A percentile compares a stretch with the other conserved stretches of the same genome.
Evolutionary conservation across 2,888 invertebrate genomes (phyloP).

Genomic region (Rambutsinella grinnellia): DNA sequence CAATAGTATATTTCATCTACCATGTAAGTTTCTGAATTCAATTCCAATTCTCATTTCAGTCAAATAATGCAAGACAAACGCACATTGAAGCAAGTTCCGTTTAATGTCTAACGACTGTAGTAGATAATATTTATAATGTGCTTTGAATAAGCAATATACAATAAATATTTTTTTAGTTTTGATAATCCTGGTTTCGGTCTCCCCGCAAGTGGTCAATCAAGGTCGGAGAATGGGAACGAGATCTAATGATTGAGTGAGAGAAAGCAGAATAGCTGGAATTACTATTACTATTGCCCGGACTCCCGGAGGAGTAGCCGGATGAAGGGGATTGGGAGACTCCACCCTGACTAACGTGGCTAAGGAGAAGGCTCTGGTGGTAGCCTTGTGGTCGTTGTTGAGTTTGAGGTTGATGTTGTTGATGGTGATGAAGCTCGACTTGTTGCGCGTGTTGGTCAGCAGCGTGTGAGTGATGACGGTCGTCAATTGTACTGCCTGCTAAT

Average conservation of each 20-base stretch:
- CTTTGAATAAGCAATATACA: too few species aligned
- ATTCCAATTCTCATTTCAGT: too few species aligned
- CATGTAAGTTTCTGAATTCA: too few species aligned
- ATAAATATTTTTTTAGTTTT: constrained; percentile 20
- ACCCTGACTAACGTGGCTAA: constrained; percentile 37
- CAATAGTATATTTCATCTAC: too few species aligned
- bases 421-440: constrained; percentile 44
- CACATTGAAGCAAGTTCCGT: too few species aligned
- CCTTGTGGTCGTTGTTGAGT: constrained; percentile 34
- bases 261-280: constrained; percentile 29
- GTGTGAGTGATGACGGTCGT: constrained; percentile 9
- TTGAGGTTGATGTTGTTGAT: constrained; percentile 19
- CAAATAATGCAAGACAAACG: too few species aligned
- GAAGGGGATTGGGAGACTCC: constrained; percentile 12
- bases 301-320: constrained; percentile 10
- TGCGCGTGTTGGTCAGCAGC: constrained; percentile 17
- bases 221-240: constrained; percentile 41
- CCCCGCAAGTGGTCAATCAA: constrained; percentile 23
- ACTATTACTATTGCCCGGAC: not conserved
- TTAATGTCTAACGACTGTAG: too few species aligned
- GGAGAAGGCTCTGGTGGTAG: constrained; percentile 32
- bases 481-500: not conserved
- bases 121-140: too few species aligned
- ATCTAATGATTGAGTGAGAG: constrained; percentile 47
- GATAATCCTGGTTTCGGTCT: constrained; percentile 43